Conservation (phyloP, 2,113 vertebrate species). For the Galeopterus variegatus region DNA sequence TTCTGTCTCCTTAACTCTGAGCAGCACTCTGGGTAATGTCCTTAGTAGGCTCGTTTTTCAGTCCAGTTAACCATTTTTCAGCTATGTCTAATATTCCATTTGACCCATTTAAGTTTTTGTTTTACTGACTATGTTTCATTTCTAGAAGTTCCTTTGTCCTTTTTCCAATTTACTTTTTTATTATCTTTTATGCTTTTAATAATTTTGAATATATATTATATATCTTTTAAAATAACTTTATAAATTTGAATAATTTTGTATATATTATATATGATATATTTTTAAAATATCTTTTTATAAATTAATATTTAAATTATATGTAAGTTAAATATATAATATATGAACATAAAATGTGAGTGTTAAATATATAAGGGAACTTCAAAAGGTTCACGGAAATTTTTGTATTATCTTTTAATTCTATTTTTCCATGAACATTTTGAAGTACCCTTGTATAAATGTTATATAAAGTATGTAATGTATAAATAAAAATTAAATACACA, state of each 20-base stretch:
- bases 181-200: background rate
- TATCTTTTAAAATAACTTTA: background rate
- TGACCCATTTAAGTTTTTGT: slow-evolving; percentile 23
- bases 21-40: background rate
- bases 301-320: background rate
- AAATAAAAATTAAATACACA: too few species aligned
- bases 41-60: slow-evolving; percentile 10
- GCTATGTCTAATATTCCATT: background rate
- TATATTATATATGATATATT: background rate
- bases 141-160: background rate
- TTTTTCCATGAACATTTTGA: too few species aligned
- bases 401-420: too few species aligned
- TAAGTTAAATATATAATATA: background rate
- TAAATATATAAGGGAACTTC: background rate
- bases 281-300: background rate
- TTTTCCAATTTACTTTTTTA: background rate
- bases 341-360: background rate
- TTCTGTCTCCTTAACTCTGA: background rate
- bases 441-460: too few species aligned
- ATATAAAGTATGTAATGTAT: too few species aligned
- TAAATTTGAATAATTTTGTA: slow-evolving; percentile 41
- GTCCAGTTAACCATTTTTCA: background rate
- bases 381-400: too few species aligned
- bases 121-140: slow-evolving; percentile 2
- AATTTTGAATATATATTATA: background rate